Evolutionary conservation across 2,888 invertebrate species (phyloP).

Genomic region (Nomada flava): DNA sequence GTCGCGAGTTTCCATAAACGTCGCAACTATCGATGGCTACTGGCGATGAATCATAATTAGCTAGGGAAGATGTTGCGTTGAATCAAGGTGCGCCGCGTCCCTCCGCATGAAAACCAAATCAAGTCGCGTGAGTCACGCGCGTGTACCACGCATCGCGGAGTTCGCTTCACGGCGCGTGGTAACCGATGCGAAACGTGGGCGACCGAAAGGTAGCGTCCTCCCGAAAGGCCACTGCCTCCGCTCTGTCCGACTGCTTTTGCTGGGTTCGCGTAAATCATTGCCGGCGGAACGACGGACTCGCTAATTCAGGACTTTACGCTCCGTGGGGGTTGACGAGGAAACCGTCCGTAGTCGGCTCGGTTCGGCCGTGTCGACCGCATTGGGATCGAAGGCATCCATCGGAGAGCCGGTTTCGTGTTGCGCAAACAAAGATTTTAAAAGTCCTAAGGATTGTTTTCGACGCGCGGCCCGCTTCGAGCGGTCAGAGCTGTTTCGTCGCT

Average conservation of each 20-base stretch:
- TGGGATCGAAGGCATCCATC: neutral
- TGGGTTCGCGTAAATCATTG: neutral
- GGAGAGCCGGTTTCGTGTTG: constrained; percentile 6
- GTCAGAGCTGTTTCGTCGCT: neutral
- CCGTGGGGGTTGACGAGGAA: too few species aligned
- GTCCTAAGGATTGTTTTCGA: constrained; percentile 4
- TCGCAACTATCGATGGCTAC: constrained; percentile 30
- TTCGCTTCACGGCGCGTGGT: constrained; percentile 7
- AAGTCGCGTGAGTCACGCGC: constrained; percentile 66
- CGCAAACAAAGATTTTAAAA: neutral
- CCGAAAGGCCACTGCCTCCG: neutral
- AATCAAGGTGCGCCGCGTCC: constrained; percentile 68
- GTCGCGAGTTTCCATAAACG: constrained; percentile 41
- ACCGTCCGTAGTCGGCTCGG: neutral
- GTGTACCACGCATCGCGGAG: constrained; percentile 47
- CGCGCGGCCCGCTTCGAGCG: neutral
- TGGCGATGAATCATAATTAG: constrained; percentile 76
- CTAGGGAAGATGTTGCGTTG: constrained; percentile 68
- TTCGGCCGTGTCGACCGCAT: neutral
- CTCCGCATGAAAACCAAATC: constrained; percentile 65
- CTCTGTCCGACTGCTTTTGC: neutral
- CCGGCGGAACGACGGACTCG: neutral
- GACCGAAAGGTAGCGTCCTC: constrained; percentile 32
- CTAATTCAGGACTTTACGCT: neutral
- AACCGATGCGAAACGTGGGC: constrained; percentile 25